Evolutionary conservation across 2,113 vertebrate genomes (phyloP).

Genomic region (Galbula dea): DNA sequence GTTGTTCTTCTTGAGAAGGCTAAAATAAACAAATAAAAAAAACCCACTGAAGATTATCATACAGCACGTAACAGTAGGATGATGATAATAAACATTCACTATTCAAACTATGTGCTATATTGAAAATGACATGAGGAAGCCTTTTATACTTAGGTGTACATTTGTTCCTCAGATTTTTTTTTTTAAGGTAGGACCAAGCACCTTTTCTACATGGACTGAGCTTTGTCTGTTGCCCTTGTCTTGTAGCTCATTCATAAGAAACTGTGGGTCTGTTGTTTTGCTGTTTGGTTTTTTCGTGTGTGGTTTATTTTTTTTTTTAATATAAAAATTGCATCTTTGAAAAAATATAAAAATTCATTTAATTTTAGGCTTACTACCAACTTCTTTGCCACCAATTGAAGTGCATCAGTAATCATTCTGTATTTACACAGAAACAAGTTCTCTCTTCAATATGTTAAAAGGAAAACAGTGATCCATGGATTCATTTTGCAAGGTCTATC

Average conservation of each 20-base stretch:
- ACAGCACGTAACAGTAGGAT: background rate
- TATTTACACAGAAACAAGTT: background rate
- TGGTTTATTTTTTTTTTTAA: background rate
- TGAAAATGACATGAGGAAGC: background rate
- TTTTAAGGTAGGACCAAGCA: background rate
- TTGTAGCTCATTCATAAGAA: background rate
- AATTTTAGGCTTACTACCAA: background rate
- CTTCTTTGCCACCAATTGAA: background rate
- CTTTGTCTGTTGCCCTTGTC: background rate
- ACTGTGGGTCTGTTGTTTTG: no score
- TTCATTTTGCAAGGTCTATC: background rate
- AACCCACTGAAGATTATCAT: background rate
- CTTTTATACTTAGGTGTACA: background rate
- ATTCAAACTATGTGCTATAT: background rate
- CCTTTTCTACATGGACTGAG: background rate
- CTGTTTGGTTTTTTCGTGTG: no score
- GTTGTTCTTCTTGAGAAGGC: conserved; percentile 69
- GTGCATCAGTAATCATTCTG: background rate
- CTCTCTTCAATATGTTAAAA: background rate
- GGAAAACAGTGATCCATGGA: background rate
- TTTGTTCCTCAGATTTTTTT: background rate
- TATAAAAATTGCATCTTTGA: background rate
- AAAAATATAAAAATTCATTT: background rate
- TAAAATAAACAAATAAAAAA: conserved; percentile 63
- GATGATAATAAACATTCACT: background rate